Conservation (phyloP, 2,888 invertebrate genomes). For the Yponomeuta evonymella region DNA sequence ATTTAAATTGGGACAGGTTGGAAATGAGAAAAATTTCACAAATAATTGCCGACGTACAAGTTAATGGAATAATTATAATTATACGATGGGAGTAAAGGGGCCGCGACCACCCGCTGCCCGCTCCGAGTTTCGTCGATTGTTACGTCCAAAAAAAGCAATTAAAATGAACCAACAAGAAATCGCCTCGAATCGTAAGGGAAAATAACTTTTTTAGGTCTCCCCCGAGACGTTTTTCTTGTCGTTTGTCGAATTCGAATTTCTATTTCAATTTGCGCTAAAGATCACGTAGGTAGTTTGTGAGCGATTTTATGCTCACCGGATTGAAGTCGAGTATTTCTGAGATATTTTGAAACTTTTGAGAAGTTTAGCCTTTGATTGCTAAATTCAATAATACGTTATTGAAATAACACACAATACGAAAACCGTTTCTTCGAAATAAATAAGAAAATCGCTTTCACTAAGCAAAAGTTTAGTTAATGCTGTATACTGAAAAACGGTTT, state of each 20-base stretch:
- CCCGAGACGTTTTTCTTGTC: not conserved
- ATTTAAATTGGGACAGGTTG: slow-evolving; percentile 19
- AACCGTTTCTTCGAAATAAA: too few species aligned
- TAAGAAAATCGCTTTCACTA: too few species aligned
- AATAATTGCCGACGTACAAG: slow-evolving; percentile 65
- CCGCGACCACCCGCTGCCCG: slow-evolving; percentile 68
- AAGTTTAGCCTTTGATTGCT: too few species aligned
- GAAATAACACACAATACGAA: too few species aligned
- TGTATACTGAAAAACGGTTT: too few species aligned
- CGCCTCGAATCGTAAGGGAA: slow-evolving; percentile 49
- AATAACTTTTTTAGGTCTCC: slow-evolving; percentile 22
- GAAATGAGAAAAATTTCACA: slow-evolving; percentile 24
- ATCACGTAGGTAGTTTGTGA: not conserved
- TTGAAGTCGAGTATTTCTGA: not conserved
- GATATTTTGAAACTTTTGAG: not conserved
- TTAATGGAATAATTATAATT: slow-evolving; percentile 75
- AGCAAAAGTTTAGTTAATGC: too few species aligned
- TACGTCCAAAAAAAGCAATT: slow-evolving; percentile 67
- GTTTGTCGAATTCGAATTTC: slow-evolving; percentile 3
- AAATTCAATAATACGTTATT: too few species aligned
- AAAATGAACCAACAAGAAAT: slow-evolving; percentile 60
- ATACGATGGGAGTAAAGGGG: slow-evolving; percentile 55
- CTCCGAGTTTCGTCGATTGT: slow-evolving; percentile 58
- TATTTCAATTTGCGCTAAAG: slow-evolving; percentile 11
- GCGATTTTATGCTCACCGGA: not conserved